Base-by-base conservation (phyloP, 2,797 vertebrate genomes). In the Xiphorhynchus erythropygius region DNA sequence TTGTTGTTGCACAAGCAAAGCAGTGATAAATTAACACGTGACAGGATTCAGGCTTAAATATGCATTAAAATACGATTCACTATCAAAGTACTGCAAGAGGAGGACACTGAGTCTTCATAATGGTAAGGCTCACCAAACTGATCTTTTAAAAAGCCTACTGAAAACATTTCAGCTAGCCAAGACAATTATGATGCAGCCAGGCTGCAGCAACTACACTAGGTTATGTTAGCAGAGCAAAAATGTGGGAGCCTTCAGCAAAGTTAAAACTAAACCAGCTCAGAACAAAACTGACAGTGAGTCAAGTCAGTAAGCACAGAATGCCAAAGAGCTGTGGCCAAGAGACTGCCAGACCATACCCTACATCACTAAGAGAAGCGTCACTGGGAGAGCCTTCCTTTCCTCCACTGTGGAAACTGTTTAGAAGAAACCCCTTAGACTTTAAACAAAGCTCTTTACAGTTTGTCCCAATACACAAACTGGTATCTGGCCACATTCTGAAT, bases 321-420 rank as follows among this genome's bases (percentile, higher is more conserved):
- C 30, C 23, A 35, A n/a, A 46, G 1, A 55, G 50, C 22, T 49
- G 15, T 10, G 68, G 42, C 75, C 78, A 80, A n/a, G 7, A 59
- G 12, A 32, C 33, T 2, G 37, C 30, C 19, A 56, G 42, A 70
- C 35, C 55, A 23, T 16, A 39, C 9, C 32, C 49, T n/a, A 1
- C 23, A 22, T 32, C 32, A 55, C 18, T 12, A 32, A 79, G 27
- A 41, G 14, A 42, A 65, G 42, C 21, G 32, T 49, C 39, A 16
- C 0, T 25, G 21, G 19, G 44, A 89, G 13, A 79, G 7, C 12
- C n/a, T 56, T 63, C 23, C 32, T 65, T 33, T 42, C 27, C 14
- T 49, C 27, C 49, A 32, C 15, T 23, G 30, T 1, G 3, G 39
- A 57, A 56, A 68, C 71, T 0, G 3, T 19, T 41, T 2, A n/a